Evolutionary conservation across 2,113 vertebrate genomes (phyloP).

Genomic region (Cebus imitator): DNA sequence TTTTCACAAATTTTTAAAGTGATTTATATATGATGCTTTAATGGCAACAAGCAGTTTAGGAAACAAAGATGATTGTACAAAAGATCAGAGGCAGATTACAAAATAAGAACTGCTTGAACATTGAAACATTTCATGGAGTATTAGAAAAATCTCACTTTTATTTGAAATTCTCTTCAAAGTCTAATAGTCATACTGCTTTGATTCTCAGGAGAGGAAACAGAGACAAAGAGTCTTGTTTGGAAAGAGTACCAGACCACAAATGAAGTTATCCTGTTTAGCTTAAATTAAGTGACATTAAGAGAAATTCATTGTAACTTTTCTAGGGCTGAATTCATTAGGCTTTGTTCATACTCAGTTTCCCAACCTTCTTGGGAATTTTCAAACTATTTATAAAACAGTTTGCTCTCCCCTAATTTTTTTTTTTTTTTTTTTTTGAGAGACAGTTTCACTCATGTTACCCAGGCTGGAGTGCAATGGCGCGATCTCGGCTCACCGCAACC

Average conservation of each 20-base stretch:
- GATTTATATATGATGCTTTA: background rate
- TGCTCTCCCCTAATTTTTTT: background rate
- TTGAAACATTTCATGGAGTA: background rate
- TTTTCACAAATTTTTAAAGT: slow-evolving; percentile 26
- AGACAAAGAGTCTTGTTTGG: background rate
- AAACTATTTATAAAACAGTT: background rate
- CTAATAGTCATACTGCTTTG: background rate
- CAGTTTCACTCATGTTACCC: no score
- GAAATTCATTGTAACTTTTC: background rate
- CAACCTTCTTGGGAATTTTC: background rate
- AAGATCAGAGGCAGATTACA: slow-evolving; percentile 4
- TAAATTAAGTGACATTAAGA: background rate
- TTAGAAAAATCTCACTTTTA: background rate
- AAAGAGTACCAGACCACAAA: background rate
- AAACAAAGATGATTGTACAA: slow-evolving; percentile 2
- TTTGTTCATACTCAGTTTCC: background rate
- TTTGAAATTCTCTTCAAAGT: background rate
- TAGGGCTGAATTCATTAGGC: background rate
- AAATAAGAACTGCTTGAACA: background rate
- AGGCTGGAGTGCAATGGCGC: no score
- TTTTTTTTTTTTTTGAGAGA: no score
- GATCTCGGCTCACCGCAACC: no score
- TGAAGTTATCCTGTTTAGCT: background rate
- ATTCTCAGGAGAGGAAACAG: background rate
- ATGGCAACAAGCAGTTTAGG: background rate